Evolutionary conservation across 2,113 vertebrate species (phyloP).

Genomic region (Trichomycterus rosablanca): DNA sequence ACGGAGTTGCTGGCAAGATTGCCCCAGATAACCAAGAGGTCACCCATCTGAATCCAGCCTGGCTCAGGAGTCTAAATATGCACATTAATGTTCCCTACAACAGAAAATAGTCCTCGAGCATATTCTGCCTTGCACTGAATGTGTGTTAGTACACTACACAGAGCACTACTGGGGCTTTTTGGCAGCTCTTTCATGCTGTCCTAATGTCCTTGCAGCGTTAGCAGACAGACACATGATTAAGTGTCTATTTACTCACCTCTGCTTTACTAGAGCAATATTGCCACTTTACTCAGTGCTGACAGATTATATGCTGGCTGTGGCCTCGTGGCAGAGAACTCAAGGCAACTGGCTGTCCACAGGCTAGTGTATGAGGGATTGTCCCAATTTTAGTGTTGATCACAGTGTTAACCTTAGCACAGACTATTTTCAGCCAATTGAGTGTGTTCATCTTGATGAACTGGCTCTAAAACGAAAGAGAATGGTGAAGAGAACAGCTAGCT

Average conservation of each 20-base stretch:
- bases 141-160: slow-evolving; percentile 14
- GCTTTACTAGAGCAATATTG: slow-evolving; percentile 48
- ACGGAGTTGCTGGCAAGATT: slow-evolving; percentile 6
- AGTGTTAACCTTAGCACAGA: slow-evolving; percentile 54
- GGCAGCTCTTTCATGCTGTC: slow-evolving; percentile 41
- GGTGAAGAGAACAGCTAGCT: background rate
- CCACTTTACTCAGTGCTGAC: slow-evolving; percentile 54
- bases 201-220: slow-evolving; percentile 49
- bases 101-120: background rate
- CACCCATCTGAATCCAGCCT: slow-evolving; percentile 12
- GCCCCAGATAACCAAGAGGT: slow-evolving; percentile 14
- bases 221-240: slow-evolving; percentile 59
- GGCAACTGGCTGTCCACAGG: slow-evolving; percentile 53
- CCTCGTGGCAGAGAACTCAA: slow-evolving; percentile 55
- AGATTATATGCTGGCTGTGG: slow-evolving; percentile 53
- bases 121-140: background rate
- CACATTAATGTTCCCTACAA: slow-evolving; percentile 19
- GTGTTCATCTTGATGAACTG: slow-evolving; percentile 38
- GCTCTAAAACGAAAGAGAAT: background rate
- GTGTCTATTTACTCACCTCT: slow-evolving; percentile 55
- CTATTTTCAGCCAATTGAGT: slow-evolving; percentile 48
- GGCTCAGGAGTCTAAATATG: slow-evolving; percentile 22
- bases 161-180: slow-evolving; percentile 26
- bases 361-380: slow-evolving; percentile 60
- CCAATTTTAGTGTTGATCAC: slow-evolving; percentile 63